phyloP scores from a whole-genome alignment of 1,140 invertebrate genomes.

The Epicauta chinensis region DNA sequence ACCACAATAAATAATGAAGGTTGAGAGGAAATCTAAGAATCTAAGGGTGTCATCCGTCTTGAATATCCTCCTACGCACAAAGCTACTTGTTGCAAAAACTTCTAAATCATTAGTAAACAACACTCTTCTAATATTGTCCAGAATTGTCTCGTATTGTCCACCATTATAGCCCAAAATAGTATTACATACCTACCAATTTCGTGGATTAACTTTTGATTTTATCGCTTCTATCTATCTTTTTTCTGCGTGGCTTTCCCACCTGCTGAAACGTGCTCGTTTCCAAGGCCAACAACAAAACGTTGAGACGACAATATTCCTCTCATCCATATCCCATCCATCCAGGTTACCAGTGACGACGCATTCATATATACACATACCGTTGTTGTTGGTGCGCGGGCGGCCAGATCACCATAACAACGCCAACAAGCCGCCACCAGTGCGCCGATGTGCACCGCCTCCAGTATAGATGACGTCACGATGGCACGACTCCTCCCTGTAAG shows the following conservation, averaged over 20 bases:
- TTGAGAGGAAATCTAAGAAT: too few species aligned
- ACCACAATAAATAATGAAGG: too few species aligned
- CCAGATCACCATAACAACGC: slow-evolving; percentile 33
- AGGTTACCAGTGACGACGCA: slow-evolving; percentile 39
- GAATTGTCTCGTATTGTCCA: too few species aligned
- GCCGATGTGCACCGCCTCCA: slow-evolving; percentile 39
- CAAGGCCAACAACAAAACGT: slow-evolving; percentile 25
- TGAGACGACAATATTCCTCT: slow-evolving; percentile 6
- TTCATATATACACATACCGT: slow-evolving; percentile 22
- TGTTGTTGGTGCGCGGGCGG: slow-evolving; percentile 30
- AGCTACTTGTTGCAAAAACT: not conserved
- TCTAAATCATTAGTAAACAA: not conserved
- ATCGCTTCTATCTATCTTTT: too few species aligned
- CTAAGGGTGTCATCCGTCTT: not conserved
- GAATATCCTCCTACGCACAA: not conserved
- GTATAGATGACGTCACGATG: slow-evolving; percentile 32
- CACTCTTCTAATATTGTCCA: not conserved
- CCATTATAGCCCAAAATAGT: too few species aligned
- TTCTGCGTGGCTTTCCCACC: slow-evolving; percentile 4
- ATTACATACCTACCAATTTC: too few species aligned
- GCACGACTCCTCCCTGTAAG: slow-evolving; percentile 33
- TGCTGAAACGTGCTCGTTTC: slow-evolving; percentile 9
- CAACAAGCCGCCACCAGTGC: slow-evolving; percentile 30
- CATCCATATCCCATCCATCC: not conserved
- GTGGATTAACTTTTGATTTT: too few species aligned